phyloP scores from a whole-genome alignment of 2,888 invertebrate species.

The Plagodis dolabraria region DNA sequence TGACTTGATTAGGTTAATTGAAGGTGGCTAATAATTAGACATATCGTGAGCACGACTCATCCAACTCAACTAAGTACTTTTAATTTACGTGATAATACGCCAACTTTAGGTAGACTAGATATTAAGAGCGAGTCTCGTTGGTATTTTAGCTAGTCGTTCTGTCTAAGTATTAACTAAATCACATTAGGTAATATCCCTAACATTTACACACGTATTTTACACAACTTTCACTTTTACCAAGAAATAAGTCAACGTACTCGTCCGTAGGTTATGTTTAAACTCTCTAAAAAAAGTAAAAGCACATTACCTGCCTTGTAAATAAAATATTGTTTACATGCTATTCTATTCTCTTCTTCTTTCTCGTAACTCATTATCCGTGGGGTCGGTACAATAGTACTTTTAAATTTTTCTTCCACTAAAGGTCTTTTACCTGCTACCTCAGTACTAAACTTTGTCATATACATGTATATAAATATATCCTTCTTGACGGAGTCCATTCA shows the following conservation, averaged over 20 bases:
- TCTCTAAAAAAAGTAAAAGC: not conserved
- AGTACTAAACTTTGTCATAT: too few species aligned
- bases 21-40: constrained; percentile 19
- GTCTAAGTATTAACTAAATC: constrained; percentile 2
- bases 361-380: too few species aligned
- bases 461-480: too few species aligned
- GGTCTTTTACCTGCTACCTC: too few species aligned
- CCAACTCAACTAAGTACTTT: constrained; percentile 2
- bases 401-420: too few species aligned
- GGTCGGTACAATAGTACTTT: too few species aligned
- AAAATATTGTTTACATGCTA: too few species aligned
- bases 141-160: not conserved
- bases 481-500: too few species aligned
- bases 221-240: constrained; percentile 26
- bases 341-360: too few species aligned
- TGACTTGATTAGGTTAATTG: constrained; percentile 36
- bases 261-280: not conserved
- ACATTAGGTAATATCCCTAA: constrained; percentile 21
- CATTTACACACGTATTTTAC: constrained; percentile 7
- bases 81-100: constrained; percentile 7
- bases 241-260: constrained; percentile 13
- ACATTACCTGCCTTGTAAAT: too few species aligned
- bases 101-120: constrained; percentile 1
- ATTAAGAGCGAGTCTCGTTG: not conserved
- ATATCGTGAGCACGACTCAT: constrained; percentile 6